phyloP scores from a whole-genome alignment of 1,140 invertebrate species.

The Nebria ingens region DNA sequence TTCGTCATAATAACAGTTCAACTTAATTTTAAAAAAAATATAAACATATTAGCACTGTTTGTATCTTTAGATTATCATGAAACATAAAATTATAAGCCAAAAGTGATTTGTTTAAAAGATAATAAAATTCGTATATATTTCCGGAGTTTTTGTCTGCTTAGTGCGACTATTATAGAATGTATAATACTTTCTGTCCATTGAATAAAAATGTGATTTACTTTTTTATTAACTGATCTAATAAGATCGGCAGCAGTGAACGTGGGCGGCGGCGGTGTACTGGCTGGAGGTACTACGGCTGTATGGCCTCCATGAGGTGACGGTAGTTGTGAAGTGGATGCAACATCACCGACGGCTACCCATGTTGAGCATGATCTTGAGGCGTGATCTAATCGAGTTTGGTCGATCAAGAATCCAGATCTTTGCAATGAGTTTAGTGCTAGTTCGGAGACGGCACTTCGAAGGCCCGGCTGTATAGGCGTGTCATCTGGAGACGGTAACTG shows the following conservation, averaged over 20 bases:
- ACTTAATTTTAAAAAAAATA: too few species aligned
- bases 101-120: too few species aligned
- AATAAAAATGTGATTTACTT: conserved; percentile 43
- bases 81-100: too few species aligned
- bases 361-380: conserved; percentile 74
- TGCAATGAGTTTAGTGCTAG: conserved; percentile 53
- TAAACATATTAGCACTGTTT: too few species aligned
- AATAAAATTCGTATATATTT: too few species aligned
- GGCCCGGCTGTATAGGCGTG: conserved; percentile 8
- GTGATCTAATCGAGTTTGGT: conserved; percentile 49
- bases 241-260: conserved; percentile 62
- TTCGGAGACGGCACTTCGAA: conserved; percentile 52
- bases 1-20: too few species aligned
- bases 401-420: conserved; percentile 44
- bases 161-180: too few species aligned
- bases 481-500: conserved; percentile 38
- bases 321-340: conserved; percentile 56
- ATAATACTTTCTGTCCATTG: neutral
- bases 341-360: conserved; percentile 72
- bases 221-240: conserved; percentile 70
- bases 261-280: conserved; percentile 35
- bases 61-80: too few species aligned
- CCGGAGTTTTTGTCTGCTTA: too few species aligned
- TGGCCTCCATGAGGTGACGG: conserved; percentile 60
- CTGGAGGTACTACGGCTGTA: conserved; percentile 23